Evolutionary conservation across 2,888 invertebrate species (phyloP), one percentile per base, ranked within the genome.

Genomic region (Bellardia bayeri): DNA sequence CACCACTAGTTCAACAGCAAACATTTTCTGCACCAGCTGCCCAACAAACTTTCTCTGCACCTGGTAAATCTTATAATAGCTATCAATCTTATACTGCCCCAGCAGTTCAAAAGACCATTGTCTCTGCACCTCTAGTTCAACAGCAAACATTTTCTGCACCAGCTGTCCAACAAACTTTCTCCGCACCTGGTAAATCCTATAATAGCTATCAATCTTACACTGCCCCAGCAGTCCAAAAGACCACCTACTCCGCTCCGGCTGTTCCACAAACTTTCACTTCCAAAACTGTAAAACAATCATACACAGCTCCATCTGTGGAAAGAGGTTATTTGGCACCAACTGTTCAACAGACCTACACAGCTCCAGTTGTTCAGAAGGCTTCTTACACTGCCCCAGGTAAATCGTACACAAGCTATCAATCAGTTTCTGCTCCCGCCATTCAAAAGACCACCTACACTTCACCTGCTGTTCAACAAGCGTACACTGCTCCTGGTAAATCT

Each of bases 291-390:
- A 63, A 71, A 42, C 74, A 81, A 72, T 51, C 86, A 2, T 89
- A 88, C 42, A 68, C 75, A 40, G 83, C 88, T 37, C 85, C 85
- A 45, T 72, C 69, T 71, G 58, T 75, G n/a, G 82, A 58, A 74
- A 84, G 58, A 74, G 23, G 16, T 40, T 66, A 78, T 68, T 68
- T 76, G 66, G 76, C 81, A 5, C 88, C 87, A 11, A 78, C n/a
- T 40, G 64, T 66, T 2, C 45, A 80, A 30, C 54, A 79, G 4
- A 7, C 86, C 16, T 58, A 61, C 30, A 42, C 74, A 9, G 58
- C 66, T 66, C 54, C 76, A 3, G 23, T 56, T 42, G 68, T 40
- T 3, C 78, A 71, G 23, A 83, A 78, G 40, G 45, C 71, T 45
- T 66, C 84, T n/a, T 72, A 79, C 51, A 74, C 79, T 14, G 63